Conservation (phyloP, 2,888 invertebrate species). For the Pachydiplax longipennis region DNA sequence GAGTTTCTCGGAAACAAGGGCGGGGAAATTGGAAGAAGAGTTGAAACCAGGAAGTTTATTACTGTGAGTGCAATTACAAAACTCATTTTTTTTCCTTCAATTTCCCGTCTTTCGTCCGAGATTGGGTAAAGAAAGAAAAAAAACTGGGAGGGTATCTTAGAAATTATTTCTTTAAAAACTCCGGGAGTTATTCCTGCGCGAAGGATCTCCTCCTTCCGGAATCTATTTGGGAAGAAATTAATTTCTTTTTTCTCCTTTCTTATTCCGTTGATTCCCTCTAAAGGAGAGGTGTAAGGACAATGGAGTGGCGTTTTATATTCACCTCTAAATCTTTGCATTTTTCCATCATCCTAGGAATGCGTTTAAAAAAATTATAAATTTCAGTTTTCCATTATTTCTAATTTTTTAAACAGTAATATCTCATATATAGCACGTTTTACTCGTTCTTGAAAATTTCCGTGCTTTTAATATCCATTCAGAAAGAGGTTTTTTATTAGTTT, state of each 20-base stretch:
- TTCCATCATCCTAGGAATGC: no score
- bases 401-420: no score
- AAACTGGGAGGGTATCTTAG: background rate
- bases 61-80: slow-evolving; percentile 28
- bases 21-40: background rate
- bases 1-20: background rate
- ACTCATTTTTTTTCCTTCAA: background rate
- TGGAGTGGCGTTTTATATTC: no score
- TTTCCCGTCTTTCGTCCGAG: background rate
- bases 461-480: no score
- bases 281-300: no score
- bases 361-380: no score
- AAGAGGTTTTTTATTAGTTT: no score
- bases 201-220: background rate
- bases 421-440: no score
- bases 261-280: background rate
- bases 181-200: background rate
- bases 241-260: background rate
- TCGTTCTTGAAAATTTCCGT: no score
- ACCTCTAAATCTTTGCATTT: no score
- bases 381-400: no score
- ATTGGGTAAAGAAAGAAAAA: background rate
- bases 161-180: background rate
- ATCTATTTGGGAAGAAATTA: background rate
- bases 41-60: slow-evolving; percentile 25